Conservation (phyloP, 1,140 invertebrate species). For the Drosophila takahashii region DNA sequence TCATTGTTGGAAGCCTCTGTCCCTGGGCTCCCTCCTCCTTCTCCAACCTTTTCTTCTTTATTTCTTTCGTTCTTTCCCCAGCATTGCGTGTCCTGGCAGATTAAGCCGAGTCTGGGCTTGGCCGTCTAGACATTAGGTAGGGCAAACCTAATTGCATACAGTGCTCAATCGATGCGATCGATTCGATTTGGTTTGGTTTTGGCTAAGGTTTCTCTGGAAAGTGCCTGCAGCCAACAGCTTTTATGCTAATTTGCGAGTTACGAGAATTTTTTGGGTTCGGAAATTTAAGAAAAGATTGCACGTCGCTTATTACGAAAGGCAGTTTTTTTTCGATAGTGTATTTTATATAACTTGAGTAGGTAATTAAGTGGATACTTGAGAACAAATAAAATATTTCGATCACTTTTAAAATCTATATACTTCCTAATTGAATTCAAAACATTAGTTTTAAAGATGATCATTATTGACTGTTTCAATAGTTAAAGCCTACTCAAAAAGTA, state of each 20-base stretch:
- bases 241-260: conserved; percentile 65
- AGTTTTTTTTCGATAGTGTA: background rate
- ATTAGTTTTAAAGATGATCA: too few species aligned
- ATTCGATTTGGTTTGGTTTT: conserved; percentile 9
- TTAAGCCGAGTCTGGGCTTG: conserved; percentile 39
- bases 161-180: conserved; percentile 62
- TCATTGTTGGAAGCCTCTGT: conserved; percentile 53
- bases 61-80: conserved; percentile 17
- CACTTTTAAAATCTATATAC: too few species aligned
- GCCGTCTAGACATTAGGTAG: conserved; percentile 62
- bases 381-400: too few species aligned
- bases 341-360: too few species aligned
- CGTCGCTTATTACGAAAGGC: conserved; percentile 28
- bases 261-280: background rate
- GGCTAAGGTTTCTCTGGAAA: conserved; percentile 57
- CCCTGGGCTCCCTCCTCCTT: background rate
- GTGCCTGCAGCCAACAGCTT: conserved; percentile 42
- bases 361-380: too few species aligned
- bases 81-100: conserved; percentile 76
- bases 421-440: too few species aligned
- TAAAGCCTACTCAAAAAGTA: too few species aligned
- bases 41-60: too few species aligned
- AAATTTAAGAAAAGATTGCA: conserved; percentile 47
- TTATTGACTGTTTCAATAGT: too few species aligned
- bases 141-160: conserved; percentile 73